Conservation (phyloP, 2,888 invertebrate species). For the Rhyacophila evoluta region DNA sequence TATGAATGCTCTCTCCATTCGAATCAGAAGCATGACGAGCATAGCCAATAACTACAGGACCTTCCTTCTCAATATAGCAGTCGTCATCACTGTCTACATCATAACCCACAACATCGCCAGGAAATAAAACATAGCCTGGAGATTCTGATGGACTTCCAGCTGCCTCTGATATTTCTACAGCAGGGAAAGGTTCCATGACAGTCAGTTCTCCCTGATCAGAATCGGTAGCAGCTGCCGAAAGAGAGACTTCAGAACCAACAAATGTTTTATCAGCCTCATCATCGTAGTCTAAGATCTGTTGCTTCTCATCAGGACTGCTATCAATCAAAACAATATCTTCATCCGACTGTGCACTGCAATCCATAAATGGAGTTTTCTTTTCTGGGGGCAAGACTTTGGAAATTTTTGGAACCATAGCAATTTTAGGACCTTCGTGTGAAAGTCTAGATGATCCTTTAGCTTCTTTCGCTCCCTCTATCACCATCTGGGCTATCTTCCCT, state of each 20-base stretch:
- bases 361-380: constrained; percentile 56
- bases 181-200: constrained; percentile 70
- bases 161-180: constrained; percentile 69
- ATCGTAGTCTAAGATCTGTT: constrained; percentile 71
- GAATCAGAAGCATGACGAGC: constrained; percentile 55
- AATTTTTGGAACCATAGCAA: constrained; percentile 25
- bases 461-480: constrained; percentile 25
- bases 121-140: constrained; percentile 75
- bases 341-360: constrained; percentile 56
- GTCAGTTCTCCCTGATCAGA: constrained; percentile 72
- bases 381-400: constrained; percentile 44
- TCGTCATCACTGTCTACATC: constrained; percentile 70
- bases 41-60: constrained; percentile 61
- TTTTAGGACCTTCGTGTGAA: neutral
- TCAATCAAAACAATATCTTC: constrained; percentile 58
- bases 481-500: constrained; percentile 33
- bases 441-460: neutral
- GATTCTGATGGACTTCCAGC: constrained; percentile 74
- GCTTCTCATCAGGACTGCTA: constrained; percentile 64
- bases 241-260: constrained; percentile 70
- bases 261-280: constrained; percentile 72
- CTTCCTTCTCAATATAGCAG: constrained; percentile 59
- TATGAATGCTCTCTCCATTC: constrained; percentile 56
- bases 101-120: constrained; percentile 72
- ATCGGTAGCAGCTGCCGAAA: constrained; percentile 70